Base-by-base conservation (phyloP, 2,797 vertebrate genomes). In the Crax fasciolata region DNA sequence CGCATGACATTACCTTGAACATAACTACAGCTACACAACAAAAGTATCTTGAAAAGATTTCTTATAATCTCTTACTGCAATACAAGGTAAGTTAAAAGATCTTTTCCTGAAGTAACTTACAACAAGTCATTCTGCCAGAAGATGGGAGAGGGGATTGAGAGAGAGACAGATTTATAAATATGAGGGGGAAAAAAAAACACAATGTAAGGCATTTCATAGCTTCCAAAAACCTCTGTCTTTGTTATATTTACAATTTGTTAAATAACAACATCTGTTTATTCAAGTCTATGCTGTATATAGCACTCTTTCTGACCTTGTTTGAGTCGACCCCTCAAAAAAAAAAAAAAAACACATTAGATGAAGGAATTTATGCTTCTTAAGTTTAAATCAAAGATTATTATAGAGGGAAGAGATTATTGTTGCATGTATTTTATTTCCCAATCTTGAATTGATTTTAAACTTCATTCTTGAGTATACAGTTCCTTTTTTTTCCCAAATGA, bases 241-340 rank as follows among this genome's bases (percentile, higher is more conserved):
- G 30, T 70, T 86, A 35, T 21, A 78, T 76, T 84, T 86, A 54
- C 25, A 82, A 54, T 71, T 72, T 80, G 41, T 79, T 93, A 93
- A 80, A 12, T 57, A 46, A 25, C 3, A 76, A 10, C 6, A 35
- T 49, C 57, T 55, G 44, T 59, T 87, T 70, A 73, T 79, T 55
- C 27, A n/a, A 74, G 9, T 48, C 59, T 83, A 27, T 10, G 17
- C 15, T 52, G 5, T 55, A 46, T 41, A 43, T 54, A 28, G 80
- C 3, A 25, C 4, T 77, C 43, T 77, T 91, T 84, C 27, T 84
- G 59, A 77, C 43, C 38, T 89, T 86, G 8, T 44, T 90, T 74
- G 91, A 57, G 10, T 49, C 5, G 2, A 13, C 38, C n/a, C 15
- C 2, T 12, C 39, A 11, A 38, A 38, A 59, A 38, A 16, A 35